These are phyloP conservation scores for western clawed frog (Xenopus tropicalis) DNA, from an alignment of 2,113 vertebrate species.

Conservation along the genomic window UCB_Xtro_10.0 CM004443.2:142692001-142692500, in stretches of 20 bases:
- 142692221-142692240: slow-evolving; percentile 51
- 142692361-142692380: slow-evolving; percentile 36
- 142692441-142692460: too few species aligned
- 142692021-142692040: slow-evolving; percentile 8
- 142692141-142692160: slow-evolving; percentile 50
- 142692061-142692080: slow-evolving; percentile 19
- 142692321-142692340: slow-evolving; percentile 57
- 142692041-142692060: neutral
- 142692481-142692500: too few species aligned
- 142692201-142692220: slow-evolving; percentile 57
- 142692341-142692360: slow-evolving; percentile 69
- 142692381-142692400: too few species aligned
- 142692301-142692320: slow-evolving; percentile 65
- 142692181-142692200: slow-evolving; percentile 60
- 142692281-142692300: slow-evolving; percentile 61
- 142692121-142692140: slow-evolving; percentile 55
- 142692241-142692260: slow-evolving; percentile 53
- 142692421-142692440: too few species aligned
- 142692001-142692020: slow-evolving; percentile 27
- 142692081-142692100: slow-evolving; percentile 64
- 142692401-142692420: too few species aligned
- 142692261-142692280: slow-evolving; percentile 57
- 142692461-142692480: too few species aligned
- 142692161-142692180: slow-evolving; percentile 65
- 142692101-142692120: slow-evolving; percentile 58